Percentiles rank a stretch among this genome's conserved stretches.
Evolutionary conservation across 2,113 vertebrate genomes (phyloP).

Genomic region (Suncus etruscus): DNA sequence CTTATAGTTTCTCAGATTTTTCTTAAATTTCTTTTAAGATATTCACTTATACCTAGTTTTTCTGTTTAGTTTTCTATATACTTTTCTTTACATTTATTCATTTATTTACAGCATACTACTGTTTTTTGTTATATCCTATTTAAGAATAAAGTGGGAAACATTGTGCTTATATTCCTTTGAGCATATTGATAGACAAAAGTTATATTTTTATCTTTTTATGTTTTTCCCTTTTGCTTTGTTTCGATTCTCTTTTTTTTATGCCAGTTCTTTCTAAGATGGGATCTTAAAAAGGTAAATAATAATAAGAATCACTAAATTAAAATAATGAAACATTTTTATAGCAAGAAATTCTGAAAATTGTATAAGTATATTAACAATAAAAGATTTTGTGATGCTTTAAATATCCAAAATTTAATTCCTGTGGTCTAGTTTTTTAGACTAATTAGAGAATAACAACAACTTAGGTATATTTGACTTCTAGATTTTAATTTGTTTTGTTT

Average conservation of each 20-base stretch:
- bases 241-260: neutral
- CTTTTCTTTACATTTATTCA: conserved; percentile 17
- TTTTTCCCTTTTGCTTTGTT: conserved; percentile 3
- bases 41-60: neutral
- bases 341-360: too few relatives aligned
- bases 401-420: too few relatives aligned
- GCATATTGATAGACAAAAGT: neutral
- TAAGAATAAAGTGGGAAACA: conserved; percentile 25
- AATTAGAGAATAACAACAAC: too few relatives aligned
- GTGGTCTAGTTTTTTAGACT: too few relatives aligned
- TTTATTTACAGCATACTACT: neutral
- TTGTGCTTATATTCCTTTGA: neutral
- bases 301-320: too few relatives aligned
- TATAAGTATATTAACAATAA: too few relatives aligned
- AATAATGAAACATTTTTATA: too few relatives aligned
- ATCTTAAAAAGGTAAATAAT: too few relatives aligned
- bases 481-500: too few relatives aligned
- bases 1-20: conserved; percentile 1
- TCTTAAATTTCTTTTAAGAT: neutral
- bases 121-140: conserved; percentile 37
- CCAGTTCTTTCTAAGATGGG: too few relatives aligned
- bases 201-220: neutral
- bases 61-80: neutral
- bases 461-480: too few relatives aligned
- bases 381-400: too few relatives aligned